A percentile compares a stretch with the other conserved stretches of the same genome.
phyloP scores from a whole-genome alignment of 2,888 invertebrate species.

The Petrolisthes cinctipes region DNA sequence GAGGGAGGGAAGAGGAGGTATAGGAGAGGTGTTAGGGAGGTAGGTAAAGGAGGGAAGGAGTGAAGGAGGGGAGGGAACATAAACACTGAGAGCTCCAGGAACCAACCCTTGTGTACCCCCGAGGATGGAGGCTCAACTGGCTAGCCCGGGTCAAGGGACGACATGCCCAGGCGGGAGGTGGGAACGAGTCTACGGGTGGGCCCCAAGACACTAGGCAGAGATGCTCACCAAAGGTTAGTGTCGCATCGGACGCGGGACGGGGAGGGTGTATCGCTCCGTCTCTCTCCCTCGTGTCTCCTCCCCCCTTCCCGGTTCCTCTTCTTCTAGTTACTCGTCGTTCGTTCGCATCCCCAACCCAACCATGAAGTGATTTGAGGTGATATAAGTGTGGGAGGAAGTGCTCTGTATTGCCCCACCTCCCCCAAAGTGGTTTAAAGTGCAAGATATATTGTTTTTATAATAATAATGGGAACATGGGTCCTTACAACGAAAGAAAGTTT shows the following conservation, averaged over 20 bases:
- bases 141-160: conserved; percentile 10
- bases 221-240: conserved; percentile 43
- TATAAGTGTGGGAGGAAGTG: conserved; percentile 8
- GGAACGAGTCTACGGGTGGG: conserved; percentile 45
- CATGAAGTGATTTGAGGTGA: conserved; percentile 42
- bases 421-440: no score
- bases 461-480: conserved; percentile 47
- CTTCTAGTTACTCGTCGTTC: neutral
- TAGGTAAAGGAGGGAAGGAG: neutral
- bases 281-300: conserved; percentile 38
- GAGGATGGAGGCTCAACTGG: conserved; percentile 8
- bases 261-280: conserved; percentile 41
- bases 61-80: neutral
- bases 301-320: neutral
- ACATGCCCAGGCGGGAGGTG: conserved; percentile 30
- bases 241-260: conserved; percentile 47
- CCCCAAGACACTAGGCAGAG: conserved; percentile 25
- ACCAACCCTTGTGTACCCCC: conserved; percentile 14
- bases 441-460: no score
- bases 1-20: conserved; percentile 13
- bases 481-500: conserved; percentile 24
- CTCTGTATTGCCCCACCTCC: conserved; percentile 4
- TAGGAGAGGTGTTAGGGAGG: neutral
- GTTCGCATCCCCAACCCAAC: no score
- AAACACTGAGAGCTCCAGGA: neutral